Conservation (phyloP, 2,888 invertebrate species). For the Ditylenchus weischeri region DNA sequence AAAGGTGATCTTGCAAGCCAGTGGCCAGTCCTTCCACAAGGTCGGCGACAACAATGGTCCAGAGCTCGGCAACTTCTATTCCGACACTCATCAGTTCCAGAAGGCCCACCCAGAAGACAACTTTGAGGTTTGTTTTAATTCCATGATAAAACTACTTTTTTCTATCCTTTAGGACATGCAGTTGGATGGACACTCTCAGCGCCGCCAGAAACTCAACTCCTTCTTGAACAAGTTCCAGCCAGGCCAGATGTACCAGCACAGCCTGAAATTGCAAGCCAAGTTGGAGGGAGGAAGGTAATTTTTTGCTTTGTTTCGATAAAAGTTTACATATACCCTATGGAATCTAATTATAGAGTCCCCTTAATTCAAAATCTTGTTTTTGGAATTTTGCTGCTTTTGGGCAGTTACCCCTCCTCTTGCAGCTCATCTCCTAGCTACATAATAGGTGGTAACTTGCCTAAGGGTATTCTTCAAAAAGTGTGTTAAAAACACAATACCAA, state of each 20-base stretch:
- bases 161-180: not conserved
- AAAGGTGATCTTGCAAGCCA: conserved; percentile 25
- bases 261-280: conserved; percentile 16
- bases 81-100: conserved; percentile 25
- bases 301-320: too few relatives aligned
- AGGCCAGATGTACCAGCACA: conserved; percentile 20
- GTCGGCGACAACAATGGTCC: conserved; percentile 8
- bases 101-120: conserved; percentile 7
- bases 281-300: conserved; percentile 21
- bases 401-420: too few relatives aligned
- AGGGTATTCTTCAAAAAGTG: too few relatives aligned
- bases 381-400: too few relatives aligned
- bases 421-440: too few relatives aligned
- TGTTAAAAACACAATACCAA: too few relatives aligned
- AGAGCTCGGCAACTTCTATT: conserved; percentile 29
- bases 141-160: not conserved
- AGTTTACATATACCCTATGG: too few relatives aligned
- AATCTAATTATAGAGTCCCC: too few relatives aligned
- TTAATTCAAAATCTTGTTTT: too few relatives aligned
- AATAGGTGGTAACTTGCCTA: too few relatives aligned
- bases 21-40: conserved; percentile 24
- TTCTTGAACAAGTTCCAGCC: conserved; percentile 21
- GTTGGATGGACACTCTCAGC: conserved; percentile 3
- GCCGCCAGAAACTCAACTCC: conserved; percentile 15
- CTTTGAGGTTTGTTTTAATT: not conserved